Evolutionary conservation across 2,888 invertebrate genomes (phyloP), one percentile per base, ranked within the genome.

Genomic region (Vanessa cardui): DNA sequence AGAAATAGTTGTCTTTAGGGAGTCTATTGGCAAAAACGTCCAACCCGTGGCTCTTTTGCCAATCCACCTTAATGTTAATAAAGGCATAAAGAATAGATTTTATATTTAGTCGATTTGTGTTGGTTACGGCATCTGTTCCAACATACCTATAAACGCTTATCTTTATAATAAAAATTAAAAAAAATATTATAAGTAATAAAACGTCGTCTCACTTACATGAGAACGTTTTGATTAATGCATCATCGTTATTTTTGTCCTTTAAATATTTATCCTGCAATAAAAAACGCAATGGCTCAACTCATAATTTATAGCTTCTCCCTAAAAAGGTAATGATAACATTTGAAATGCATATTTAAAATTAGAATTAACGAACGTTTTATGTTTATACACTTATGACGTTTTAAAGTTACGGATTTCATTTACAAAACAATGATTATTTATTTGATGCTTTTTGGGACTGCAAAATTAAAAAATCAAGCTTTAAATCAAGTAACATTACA

Each of bases 221-320:
- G 68, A 68, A 68, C 21, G n/a, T 64, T 61, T 66, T 67, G 67
- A 68, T 58, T 47, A 58, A 52, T 66, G 68, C 63, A 63, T 68
- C 71, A 71, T 71, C 62, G 49, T 71, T 71, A 71, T 68, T 66
- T 71, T 50, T 45, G 71, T 68, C 59, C 45, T 65, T 62, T 59
- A 68, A 68, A 66, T 71, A 71, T 63, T 65, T 61, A 61, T 63
- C 46, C 60, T 54, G 63, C 50, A 44, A 71, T 61, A 71, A 68
- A 39, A 64, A 64, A 46, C 31, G 49, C 64, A 68, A 50, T 20
- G 49, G 64, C 64, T 62, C 20, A 60, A 44, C 59, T 47, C 20
- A 54, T 63, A 71, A 54, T 71, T 71, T 71, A 71, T 66, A 12
- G 61, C 52, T 21, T 56, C 66, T 59, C 56, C 63, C 50, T 63